Conservation (phyloP, 2,888 invertebrate species). For the Eilema caniola region DNA sequence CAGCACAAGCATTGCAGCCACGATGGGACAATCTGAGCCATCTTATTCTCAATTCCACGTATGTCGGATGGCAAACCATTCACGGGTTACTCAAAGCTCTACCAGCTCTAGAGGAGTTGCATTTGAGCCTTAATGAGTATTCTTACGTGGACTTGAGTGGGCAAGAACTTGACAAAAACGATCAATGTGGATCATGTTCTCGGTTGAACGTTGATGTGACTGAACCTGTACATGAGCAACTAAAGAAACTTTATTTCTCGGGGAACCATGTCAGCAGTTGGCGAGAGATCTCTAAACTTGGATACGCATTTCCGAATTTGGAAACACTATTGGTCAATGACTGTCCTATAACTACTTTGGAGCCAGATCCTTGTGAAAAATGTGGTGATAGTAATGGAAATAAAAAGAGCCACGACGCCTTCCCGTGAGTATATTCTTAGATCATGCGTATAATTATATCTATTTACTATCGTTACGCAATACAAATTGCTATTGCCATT, state of each 20-base stretch:
- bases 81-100: conserved; percentile 91
- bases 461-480: conserved; percentile 27
- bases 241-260: conserved; percentile 94
- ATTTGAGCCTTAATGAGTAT: conserved; percentile 96
- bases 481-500: conserved; percentile 63
- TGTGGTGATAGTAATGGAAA: conserved; percentile 80
- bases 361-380: conserved; percentile 88
- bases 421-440: conserved; percentile 84
- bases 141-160: conserved; percentile 90
- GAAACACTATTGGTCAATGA: conserved; percentile 95
- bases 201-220: conserved; percentile 69
- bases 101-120: conserved; percentile 95
- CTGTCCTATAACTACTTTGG: conserved; percentile 90
- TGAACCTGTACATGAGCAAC: conserved; percentile 87
- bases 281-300: conserved; percentile 94
- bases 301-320: conserved; percentile 94
- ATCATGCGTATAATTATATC: conserved; percentile 8
- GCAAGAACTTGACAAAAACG: conserved; percentile 71
- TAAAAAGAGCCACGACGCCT: conserved; percentile 88
- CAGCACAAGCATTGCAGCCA: conserved; percentile 80
- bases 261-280: conserved; percentile 95
- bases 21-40: conserved; percentile 89
- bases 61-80: conserved; percentile 94
- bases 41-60: conserved; percentile 95
- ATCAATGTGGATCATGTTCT: conserved; percentile 77